phyloP scores from a whole-genome alignment of 1,140 invertebrate species.

The Antheraea pernyi region DNA sequence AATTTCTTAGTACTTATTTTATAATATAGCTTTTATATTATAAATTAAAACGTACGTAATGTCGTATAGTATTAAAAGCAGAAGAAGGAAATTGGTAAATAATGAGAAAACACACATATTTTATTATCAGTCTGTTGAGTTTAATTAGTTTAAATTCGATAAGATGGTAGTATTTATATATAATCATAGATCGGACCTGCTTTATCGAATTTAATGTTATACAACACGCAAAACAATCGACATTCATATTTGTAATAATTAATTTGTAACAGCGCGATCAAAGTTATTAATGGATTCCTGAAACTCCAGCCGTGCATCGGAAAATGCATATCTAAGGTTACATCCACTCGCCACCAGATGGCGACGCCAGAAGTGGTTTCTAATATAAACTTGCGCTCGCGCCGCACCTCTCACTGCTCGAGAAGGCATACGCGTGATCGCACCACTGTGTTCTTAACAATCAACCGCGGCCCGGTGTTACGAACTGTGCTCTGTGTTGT shows the following conservation, averaged over 20 bases:
- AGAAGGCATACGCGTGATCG: constrained; percentile 45
- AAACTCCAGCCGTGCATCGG: constrained; percentile 23
- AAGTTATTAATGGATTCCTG: neutral
- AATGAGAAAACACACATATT: too few relatives aligned
- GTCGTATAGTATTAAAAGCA: too few relatives aligned
- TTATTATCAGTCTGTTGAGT: too few relatives aligned
- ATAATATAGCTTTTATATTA: too few relatives aligned
- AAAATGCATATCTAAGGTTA: constrained; percentile 47
- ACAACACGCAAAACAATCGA: neutral
- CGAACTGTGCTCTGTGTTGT: constrained; percentile 65
- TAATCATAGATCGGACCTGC: too few relatives aligned
- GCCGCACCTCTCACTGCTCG: constrained; percentile 56
- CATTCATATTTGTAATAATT: neutral
- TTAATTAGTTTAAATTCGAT: too few relatives aligned
- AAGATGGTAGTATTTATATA: too few relatives aligned
- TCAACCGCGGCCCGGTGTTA: constrained; percentile 43
- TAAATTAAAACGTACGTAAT: too few relatives aligned
- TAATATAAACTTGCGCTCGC: constrained; percentile 61
- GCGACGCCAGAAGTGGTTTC: constrained; percentile 43
- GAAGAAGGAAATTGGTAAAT: too few relatives aligned
- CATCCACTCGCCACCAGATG: constrained; percentile 64
- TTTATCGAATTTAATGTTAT: too few relatives aligned
- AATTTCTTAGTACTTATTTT: too few relatives aligned
- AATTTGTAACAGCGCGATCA: neutral
- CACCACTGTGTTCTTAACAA: constrained; percentile 38